Evolutionary conservation across 2,797 vertebrate species (phyloP).

Genomic region (Bradypodion ventrale): DNA sequence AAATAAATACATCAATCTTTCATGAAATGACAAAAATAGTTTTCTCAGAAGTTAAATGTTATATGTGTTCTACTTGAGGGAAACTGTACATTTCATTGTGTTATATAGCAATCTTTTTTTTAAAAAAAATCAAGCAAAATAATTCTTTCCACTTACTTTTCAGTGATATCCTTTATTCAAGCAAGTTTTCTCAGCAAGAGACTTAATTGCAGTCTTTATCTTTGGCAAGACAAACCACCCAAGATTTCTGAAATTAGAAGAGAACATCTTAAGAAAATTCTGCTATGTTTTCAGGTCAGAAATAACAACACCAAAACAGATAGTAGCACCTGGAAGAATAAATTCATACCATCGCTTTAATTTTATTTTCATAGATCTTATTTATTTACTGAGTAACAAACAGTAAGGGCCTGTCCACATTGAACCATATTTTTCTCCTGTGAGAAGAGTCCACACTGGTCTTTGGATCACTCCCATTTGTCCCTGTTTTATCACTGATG

Average conservation of each 20-base stretch:
- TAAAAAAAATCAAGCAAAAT: neutral
- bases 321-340: neutral
- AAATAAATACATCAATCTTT: neutral
- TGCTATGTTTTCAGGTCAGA: neutral
- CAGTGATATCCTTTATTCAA: neutral
- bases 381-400: neutral
- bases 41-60: neutral
- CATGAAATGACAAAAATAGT: neutral
- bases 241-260: slow-evolving; percentile 18
- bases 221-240: neutral
- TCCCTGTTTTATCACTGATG: too few relatives aligned
- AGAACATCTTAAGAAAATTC: neutral
- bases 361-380: neutral
- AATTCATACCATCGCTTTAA: neutral
- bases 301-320: neutral
- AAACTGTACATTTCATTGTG: neutral
- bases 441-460: too few relatives aligned
- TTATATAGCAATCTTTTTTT: too few relatives aligned
- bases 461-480: too few relatives aligned
- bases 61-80: neutral
- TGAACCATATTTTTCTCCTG: too few relatives aligned
- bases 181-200: neutral
- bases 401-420: too few relatives aligned
- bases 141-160: slow-evolving; percentile 21
- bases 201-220: neutral